A percentile compares a stretch with the other conserved stretches of the same genome.
phyloP scores from a whole-genome alignment of 2,797 vertebrate species.

The Crenuchus spilurus region DNA sequence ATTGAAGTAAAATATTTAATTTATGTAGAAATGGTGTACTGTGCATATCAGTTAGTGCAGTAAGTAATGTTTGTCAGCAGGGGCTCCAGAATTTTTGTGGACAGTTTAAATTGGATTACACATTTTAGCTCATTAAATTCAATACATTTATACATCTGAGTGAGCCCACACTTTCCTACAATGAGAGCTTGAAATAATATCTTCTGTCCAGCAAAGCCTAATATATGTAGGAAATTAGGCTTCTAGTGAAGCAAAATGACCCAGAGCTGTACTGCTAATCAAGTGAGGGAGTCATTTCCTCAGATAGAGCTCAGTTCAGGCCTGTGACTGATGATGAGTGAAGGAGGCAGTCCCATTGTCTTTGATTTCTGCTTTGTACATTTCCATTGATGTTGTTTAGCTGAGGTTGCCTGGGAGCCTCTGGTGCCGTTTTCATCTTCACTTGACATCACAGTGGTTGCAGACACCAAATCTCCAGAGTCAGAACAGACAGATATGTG shows the following conservation, averaged over 20 bases:
- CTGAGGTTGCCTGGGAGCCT: constrained; percentile 29
- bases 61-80: no score
- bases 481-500: background rate
- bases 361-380: constrained; percentile 31
- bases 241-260: background rate
- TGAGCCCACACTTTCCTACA: background rate
- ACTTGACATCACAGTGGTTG: constrained; percentile 14
- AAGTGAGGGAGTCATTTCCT: constrained; percentile 37
- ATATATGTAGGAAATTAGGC: constrained; percentile 20
- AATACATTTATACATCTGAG: no score
- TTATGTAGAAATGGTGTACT: no score
- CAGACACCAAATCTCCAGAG: background rate
- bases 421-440: background rate
- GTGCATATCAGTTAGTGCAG: no score
- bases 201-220: constrained; percentile 8
- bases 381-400: constrained; percentile 16
- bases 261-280: constrained; percentile 35
- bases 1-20: no score
- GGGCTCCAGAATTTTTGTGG: no score
- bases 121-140: no score
- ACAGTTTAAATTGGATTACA: no score
- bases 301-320: constrained; percentile 23
- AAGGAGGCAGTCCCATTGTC: constrained; percentile 10
- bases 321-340: constrained; percentile 28
- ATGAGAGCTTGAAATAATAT: background rate